phyloP scores from a whole-genome alignment of 37 sponge, comb jelly and placozoan genomes.

The Spongilla lacustris region DNA sequence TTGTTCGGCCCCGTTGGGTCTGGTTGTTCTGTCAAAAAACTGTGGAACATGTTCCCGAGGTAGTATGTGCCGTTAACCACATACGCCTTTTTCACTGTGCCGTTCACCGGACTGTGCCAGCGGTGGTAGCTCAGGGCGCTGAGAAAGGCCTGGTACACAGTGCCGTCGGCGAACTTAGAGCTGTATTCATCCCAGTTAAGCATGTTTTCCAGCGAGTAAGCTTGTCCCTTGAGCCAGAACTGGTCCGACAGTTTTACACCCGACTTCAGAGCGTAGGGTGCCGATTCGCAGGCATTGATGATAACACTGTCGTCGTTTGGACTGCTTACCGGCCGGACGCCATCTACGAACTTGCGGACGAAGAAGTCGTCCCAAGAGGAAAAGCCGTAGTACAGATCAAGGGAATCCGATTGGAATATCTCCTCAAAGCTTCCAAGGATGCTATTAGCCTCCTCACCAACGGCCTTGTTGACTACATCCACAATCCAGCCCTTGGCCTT shows the following conservation, averaged over 20 bases:
- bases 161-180: too few relatives aligned
- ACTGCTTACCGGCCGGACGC: slow-evolving; percentile 39
- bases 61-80: slow-evolving; percentile 40
- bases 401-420: slow-evolving; percentile 33
- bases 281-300: slow-evolving; percentile 61
- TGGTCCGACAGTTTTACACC: slow-evolving; percentile 16
- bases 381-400: slow-evolving; percentile 42
- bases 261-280: slow-evolving; percentile 18
- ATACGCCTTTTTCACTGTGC: slow-evolving; percentile 38
- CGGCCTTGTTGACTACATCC: too few relatives aligned
- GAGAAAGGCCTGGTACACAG: too few relatives aligned
- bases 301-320: slow-evolving; percentile 29
- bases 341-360: slow-evolving; percentile 27
- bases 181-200: too few relatives aligned
- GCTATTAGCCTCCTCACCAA: too few relatives aligned
- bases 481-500: too few relatives aligned
- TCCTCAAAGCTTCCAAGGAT: slow-evolving; percentile 8
- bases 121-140: slow-evolving; percentile 65
- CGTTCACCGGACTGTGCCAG: slow-evolving; percentile 67
- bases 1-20: too few relatives aligned
- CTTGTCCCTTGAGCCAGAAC: slow-evolving; percentile 45
- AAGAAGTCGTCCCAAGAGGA: slow-evolving; percentile 60
- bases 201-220: slow-evolving; percentile 31
- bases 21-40: too few relatives aligned
- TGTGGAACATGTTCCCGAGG: slow-evolving; percentile 23